Evolutionary conservation across 2,113 vertebrate species (phyloP).

Genomic region (Galeopterus variegatus): DNA sequence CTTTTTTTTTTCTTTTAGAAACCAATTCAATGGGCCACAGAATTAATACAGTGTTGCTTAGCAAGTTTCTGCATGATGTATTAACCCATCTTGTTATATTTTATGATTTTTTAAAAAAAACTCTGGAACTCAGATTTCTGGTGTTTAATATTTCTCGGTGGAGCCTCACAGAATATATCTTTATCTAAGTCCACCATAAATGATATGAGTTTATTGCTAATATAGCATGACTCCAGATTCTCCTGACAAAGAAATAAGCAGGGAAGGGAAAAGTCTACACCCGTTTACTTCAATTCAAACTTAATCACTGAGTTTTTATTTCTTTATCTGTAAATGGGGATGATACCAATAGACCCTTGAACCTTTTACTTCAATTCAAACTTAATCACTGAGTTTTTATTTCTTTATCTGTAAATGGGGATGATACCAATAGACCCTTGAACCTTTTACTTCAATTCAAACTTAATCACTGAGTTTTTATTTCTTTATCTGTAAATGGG

Average conservation of each 20-base stretch:
- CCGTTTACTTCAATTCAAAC: background rate
- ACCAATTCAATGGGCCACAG: background rate
- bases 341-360: too few relatives aligned
- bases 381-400: too few relatives aligned
- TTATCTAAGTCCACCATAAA: background rate
- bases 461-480: too few relatives aligned
- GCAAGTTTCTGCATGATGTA: background rate
- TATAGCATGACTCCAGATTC: background rate
- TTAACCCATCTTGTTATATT: background rate
- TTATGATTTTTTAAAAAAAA: background rate
- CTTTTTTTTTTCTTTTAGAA: conserved; percentile 48
- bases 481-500: too few relatives aligned
- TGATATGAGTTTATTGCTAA: conserved; percentile 11
- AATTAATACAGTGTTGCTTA: background rate
- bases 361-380: too few relatives aligned
- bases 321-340: too few relatives aligned
- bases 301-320: too few relatives aligned
- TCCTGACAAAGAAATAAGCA: conserved; percentile 42
- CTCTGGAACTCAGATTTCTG: background rate
- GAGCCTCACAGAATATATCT: background rate
- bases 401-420: too few relatives aligned
- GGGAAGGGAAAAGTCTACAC: background rate
- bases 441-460: too few relatives aligned
- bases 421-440: too few relatives aligned
- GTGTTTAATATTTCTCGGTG: background rate